Conservation (phyloP, 2,113 vertebrate species). For the Gopherus flavomarginatus region DNA sequence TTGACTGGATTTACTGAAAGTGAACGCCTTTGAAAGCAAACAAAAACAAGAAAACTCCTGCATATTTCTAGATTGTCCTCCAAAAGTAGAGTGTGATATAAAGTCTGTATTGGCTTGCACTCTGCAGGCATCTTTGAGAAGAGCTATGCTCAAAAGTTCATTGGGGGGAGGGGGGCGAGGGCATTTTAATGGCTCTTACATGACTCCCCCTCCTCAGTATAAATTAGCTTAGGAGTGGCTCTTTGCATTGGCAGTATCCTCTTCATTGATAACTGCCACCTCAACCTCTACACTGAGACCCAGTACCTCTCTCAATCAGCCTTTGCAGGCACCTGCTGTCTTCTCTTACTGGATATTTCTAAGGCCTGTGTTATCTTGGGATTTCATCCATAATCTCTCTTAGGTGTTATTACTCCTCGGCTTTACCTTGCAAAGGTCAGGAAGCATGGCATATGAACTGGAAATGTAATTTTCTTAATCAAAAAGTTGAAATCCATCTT, state of each 20-base stretch:
- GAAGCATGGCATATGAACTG: neutral
- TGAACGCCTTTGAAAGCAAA: neutral
- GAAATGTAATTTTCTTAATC: neutral
- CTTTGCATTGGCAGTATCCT: neutral
- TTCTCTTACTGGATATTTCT: neutral
- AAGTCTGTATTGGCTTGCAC: neutral
- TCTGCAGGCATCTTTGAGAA: neutral
- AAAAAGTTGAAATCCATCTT: slow-evolving; percentile 1
- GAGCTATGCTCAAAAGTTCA: neutral
- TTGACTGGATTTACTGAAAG: neutral
- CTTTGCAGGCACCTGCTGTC: neutral
- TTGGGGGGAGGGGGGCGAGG: accelerated
- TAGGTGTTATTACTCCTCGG: neutral
- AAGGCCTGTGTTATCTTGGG: neutral
- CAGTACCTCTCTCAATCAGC: neutral
- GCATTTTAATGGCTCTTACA: neutral
- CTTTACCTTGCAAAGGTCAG: neutral
- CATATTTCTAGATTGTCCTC: neutral
- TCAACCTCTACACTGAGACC: too few species aligned
- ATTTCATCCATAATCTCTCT: neutral
- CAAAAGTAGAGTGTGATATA: neutral
- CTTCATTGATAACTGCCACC: too few species aligned
- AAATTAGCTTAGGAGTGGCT: neutral
- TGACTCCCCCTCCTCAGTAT: neutral
- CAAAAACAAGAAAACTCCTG: too few species aligned